phyloP scores from a whole-genome alignment of 2,888 invertebrate genomes.

The Drosophila koepferae region DNA sequence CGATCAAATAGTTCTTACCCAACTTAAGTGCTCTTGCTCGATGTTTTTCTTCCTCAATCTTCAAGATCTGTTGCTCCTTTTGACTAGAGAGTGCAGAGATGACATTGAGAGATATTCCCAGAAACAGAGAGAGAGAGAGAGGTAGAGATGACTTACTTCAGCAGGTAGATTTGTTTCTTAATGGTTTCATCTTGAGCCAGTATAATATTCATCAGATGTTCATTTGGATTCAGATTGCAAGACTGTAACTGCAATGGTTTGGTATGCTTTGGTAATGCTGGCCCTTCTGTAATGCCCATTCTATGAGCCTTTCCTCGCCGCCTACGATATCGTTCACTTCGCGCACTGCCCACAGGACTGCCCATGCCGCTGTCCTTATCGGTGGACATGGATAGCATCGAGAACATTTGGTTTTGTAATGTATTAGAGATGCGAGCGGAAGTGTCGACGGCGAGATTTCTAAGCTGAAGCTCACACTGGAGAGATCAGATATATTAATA shows the following conservation, averaged over 20 bases:
- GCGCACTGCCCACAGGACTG: slow-evolving; percentile 84
- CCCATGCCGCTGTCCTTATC: slow-evolving; percentile 85
- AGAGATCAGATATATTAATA: neutral
- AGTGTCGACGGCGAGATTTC: slow-evolving; percentile 68
- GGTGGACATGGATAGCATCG: slow-evolving; percentile 78
- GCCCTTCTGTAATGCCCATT: slow-evolving; percentile 26
- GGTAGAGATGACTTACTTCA: slow-evolving; percentile 74
- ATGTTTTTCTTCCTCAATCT: slow-evolving; percentile 92
- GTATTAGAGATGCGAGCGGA: slow-evolving; percentile 28
- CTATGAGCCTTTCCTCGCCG: slow-evolving; percentile 67
- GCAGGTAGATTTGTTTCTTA: slow-evolving; percentile 84
- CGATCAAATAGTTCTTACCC: slow-evolving; percentile 92
- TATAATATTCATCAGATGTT: slow-evolving; percentile 86
- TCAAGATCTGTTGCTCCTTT: slow-evolving; percentile 92
- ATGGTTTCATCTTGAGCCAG: slow-evolving; percentile 88
- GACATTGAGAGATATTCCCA: neutral
- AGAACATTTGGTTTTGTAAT: slow-evolving; percentile 56
- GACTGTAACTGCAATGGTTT: slow-evolving; percentile 28
- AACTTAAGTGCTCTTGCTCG: slow-evolving; percentile 90
- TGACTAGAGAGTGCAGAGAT: slow-evolving; percentile 85
- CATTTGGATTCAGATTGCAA: slow-evolving; percentile 82
- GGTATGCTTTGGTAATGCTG: slow-evolving; percentile 44
- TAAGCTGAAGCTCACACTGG: slow-evolving; percentile 81
- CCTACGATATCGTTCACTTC: slow-evolving; percentile 83
- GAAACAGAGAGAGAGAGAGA: neutral